These are phyloP conservation scores for Eilema sororculum DNA, from an alignment of 2,888 invertebrate genomes.

Conservation along the genomic window DNA sequence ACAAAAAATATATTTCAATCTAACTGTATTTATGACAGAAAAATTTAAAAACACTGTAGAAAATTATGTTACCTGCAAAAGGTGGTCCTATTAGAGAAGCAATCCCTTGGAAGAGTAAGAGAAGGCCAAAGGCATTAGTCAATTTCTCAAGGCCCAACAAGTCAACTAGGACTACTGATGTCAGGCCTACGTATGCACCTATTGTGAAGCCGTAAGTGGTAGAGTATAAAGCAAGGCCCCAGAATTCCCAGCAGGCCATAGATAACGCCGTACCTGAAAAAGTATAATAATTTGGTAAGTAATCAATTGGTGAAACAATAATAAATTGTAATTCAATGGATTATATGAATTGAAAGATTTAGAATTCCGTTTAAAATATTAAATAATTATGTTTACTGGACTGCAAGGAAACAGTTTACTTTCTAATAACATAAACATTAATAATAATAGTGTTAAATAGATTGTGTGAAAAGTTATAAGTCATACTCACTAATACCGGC, in stretches of 20 bases:
- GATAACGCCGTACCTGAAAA: conserved; percentile 92
- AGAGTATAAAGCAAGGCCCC: conserved; percentile 92
- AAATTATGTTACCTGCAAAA: conserved; percentile 91
- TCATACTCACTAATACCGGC: conserved; percentile 93
- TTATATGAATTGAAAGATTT: not conserved
- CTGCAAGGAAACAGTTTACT: not conserved
- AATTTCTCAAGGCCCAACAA: conserved; percentile 96
- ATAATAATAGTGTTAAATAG: not conserved
- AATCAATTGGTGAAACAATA: not conserved
- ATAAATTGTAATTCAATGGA: not conserved
- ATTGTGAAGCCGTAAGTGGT: conserved; percentile 95
- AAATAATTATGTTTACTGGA: not conserved
- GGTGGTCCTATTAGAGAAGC: conserved; percentile 97
- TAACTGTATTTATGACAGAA: too few relatives aligned
- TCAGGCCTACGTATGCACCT: conserved; percentile 98
- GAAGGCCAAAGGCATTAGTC: conserved; percentile 97
- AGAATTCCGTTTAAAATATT: not conserved
- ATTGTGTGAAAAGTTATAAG: not conserved
- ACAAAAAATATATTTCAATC: conserved; percentile 13
- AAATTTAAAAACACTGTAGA: not conserved
- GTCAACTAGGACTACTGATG: conserved; percentile 98
- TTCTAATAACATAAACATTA: not conserved
- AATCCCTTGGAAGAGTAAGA: conserved; percentile 97
- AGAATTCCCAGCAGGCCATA: conserved; percentile 91
- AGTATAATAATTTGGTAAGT: not conserved